A percentile compares a stretch with the other conserved stretches of the same genome.
Conservation (phyloP, 23 tunicate genomes). For the Clavelina lepadiformis region DNA sequence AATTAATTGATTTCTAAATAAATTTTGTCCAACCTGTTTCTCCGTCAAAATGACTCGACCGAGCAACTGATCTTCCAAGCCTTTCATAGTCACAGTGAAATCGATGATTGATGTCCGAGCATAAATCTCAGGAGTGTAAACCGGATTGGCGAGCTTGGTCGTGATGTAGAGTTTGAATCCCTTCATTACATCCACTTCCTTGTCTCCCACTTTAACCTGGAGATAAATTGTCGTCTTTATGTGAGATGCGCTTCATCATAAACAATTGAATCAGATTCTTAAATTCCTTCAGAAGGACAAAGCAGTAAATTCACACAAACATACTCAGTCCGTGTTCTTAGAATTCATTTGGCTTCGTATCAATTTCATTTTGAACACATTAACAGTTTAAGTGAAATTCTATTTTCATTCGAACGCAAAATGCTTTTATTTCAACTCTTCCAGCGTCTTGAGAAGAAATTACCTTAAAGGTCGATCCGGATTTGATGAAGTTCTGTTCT, state of each 20-base stretch:
- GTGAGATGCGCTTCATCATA: too few relatives aligned
- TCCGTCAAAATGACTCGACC: conserved; percentile 97
- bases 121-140: conserved; percentile 98
- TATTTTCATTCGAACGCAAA: too few relatives aligned
- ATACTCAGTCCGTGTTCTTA: too few relatives aligned
- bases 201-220: conserved; percentile 99
- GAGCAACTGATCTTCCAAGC: conserved; percentile 96
- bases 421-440: too few relatives aligned
- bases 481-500: conserved; percentile 98
- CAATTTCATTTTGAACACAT: too few relatives aligned
- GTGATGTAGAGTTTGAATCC: conserved; percentile 95
- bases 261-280: too few relatives aligned
- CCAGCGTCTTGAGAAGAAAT: neutral
- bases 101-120: conserved; percentile 99
- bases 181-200: conserved; percentile 98
- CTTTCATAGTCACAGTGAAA: conserved; percentile 99
- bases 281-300: too few relatives aligned
- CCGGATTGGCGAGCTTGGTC: conserved; percentile 99
- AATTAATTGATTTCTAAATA: too few relatives aligned
- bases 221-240: too few relatives aligned
- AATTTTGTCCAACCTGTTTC: conserved; percentile 80
- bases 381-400: too few relatives aligned
- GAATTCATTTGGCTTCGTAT: too few relatives aligned
- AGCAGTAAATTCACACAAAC: too few relatives aligned
- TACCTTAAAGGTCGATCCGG: conserved; percentile 99